A percentile compares a stretch with the other conserved stretches of the same genome.
Evolutionary conservation across 1,140 invertebrate species (phyloP).

Genomic region (Uloborus diversus): DNA sequence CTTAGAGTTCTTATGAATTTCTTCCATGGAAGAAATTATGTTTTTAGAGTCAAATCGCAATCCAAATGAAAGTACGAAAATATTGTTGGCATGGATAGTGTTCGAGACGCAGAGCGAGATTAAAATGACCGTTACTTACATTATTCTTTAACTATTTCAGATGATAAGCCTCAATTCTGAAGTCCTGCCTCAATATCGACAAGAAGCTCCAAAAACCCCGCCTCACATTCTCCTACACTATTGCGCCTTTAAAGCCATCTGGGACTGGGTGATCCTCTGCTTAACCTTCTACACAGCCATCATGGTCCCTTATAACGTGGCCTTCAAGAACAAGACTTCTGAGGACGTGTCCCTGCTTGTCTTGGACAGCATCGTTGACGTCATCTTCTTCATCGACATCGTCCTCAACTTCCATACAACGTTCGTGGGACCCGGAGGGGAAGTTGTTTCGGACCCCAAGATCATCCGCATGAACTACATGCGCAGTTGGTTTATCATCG

Average conservation of each 20-base stretch:
- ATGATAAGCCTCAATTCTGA: slow-evolving; percentile 97
- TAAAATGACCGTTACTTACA: too few relatives aligned
- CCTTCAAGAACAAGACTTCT: slow-evolving; percentile 99
- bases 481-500: slow-evolving; percentile 99
- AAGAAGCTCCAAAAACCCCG: slow-evolving; percentile 99
- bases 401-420: slow-evolving; percentile 99
- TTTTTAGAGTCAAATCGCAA: too few relatives aligned
- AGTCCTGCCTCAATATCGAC: slow-evolving; percentile 98
- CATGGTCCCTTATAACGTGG: slow-evolving; percentile 99
- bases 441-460: slow-evolving; percentile 97
- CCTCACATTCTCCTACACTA: slow-evolving; percentile 97
- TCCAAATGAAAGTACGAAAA: too few relatives aligned
- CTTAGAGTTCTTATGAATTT: too few relatives aligned
- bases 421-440: slow-evolving; percentile 97
- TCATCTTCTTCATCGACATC: slow-evolving; percentile 99
- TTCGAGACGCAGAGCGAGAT: too few relatives aligned
- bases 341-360: slow-evolving; percentile 97
- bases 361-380: slow-evolving; percentile 98
- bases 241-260: slow-evolving; percentile 95
- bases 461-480: slow-evolving; percentile 98
- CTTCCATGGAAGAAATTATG: too few relatives aligned
- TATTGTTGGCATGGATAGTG: too few relatives aligned
- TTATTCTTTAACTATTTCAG: too few relatives aligned
- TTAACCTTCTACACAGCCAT: slow-evolving; percentile 99
- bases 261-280: slow-evolving; percentile 99